phyloP scores from a whole-genome alignment of 1,140 invertebrate genomes.

The Cydia strobilella region DNA sequence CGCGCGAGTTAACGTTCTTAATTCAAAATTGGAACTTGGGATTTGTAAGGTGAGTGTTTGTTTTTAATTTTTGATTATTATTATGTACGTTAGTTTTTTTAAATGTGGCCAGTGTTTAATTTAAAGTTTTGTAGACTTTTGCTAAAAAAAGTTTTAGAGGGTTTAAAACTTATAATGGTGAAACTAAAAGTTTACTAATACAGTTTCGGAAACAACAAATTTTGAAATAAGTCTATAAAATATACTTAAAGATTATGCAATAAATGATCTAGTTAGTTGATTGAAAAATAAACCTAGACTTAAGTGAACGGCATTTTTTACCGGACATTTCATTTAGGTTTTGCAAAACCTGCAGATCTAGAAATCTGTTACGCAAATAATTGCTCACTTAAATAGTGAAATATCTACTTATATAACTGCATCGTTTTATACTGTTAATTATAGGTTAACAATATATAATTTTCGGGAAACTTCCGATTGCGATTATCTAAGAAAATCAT shows the following conservation, averaged over 20 bases:
- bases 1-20: conserved; percentile 12
- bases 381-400: neutral
- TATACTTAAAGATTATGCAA: neutral
- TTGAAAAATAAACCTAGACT: conserved; percentile 26
- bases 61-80: neutral
- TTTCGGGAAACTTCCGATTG: neutral
- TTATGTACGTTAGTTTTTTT: neutral
- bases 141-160: neutral
- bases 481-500: neutral
- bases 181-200: neutral
- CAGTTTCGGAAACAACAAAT: neutral
- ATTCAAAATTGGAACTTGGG: conserved; percentile 13
- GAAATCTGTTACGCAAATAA: neutral
- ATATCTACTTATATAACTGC: neutral
- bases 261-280: neutral
- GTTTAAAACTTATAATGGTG: neutral
- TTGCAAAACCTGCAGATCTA: conserved; percentile 21
- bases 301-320: conserved; percentile 1
- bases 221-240: neutral
- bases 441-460: neutral
- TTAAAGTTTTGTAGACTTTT: neutral
- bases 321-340: conserved; percentile 5
- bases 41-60: conserved; percentile 7
- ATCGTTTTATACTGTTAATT: neutral
- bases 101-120: conserved; percentile 5